Conservation (phyloP, 2,888 invertebrate species). For the Pristionchus exspectatus region DNA sequence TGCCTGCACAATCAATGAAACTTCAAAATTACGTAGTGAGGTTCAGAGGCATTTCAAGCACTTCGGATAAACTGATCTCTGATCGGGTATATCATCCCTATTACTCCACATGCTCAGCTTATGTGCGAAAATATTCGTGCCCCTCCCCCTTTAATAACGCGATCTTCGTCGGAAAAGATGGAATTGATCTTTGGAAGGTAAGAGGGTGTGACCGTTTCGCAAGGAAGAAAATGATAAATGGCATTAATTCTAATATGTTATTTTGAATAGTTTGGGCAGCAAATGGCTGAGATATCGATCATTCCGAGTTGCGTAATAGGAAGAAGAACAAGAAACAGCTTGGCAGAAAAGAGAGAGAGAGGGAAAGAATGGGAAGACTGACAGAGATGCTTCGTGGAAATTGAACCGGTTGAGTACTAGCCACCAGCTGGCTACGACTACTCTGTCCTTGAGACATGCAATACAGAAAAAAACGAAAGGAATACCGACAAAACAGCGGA, state of each 20-base stretch:
- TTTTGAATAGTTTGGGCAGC: background rate
- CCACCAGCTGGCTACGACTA: background rate
- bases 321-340: slow-evolving; percentile 27
- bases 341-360: slow-evolving; percentile 43
- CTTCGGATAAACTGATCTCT: background rate
- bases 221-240: background rate
- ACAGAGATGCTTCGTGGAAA: slow-evolving; percentile 29
- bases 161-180: background rate
- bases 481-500: background rate
- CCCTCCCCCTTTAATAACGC: too few species aligned
- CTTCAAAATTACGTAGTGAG: background rate
- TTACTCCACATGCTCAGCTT: too few species aligned
- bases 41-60: too few species aligned
- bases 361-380: background rate
- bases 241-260: background rate
- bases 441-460: background rate
- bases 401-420: slow-evolving; percentile 50
- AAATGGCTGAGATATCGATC: slow-evolving; percentile 21
- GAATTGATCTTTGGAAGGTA: slow-evolving; percentile 1
- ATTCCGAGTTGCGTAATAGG: slow-evolving; percentile 7
- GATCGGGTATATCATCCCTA: too few species aligned
- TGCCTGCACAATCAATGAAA: background rate
- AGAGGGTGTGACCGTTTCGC: background rate
- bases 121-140: too few species aligned
- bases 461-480: background rate